Base-by-base conservation (phyloP, 2,113 vertebrate species). In the Pogona vitticeps region DNA sequence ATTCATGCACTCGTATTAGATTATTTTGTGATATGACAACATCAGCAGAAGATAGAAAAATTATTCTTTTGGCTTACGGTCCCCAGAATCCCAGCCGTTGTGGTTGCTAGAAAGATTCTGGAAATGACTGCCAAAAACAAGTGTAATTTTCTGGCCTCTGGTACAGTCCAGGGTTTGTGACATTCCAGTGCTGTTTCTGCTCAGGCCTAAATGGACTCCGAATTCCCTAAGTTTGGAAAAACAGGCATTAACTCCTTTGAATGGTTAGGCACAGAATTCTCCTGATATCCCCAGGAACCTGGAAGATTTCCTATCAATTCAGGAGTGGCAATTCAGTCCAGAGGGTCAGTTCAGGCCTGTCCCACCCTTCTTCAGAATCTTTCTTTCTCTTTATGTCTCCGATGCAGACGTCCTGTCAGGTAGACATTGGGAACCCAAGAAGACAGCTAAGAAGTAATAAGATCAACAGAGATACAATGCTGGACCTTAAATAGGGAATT, bases 1-100 rank as follows among this genome's bases (percentile, higher is more conserved):
- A 38, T 80, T 67, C 91, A 89, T 76, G 33, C 80, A 80, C 90
- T 86, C 82, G 33, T 82, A 76, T 72, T 83, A 85, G 38, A 2
- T 1, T 89, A 90, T 79, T 83, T 56, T 61, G 61, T 36, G 14
- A 40, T 13, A 26, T 21, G 15, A 2, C 67, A 14, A 23, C 42
- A 2, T n/a, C 31, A 52, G 5, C 31, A 52, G 5, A 52, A 52
- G 5, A 52, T 52, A 52, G 46, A 52, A 52, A 52, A 52, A 52
- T 52, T 52, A 52, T 52, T 52, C 46, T 52, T 52, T 52, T 52
- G 46, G 46, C 5, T 52, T 5, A 10, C 46, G 10, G 46, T 52
- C 46, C 46, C 46, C 46, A 52, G 46, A 52, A n/a, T n/a, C n/a
- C n/a, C n/a, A n/a, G n/a, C n/a, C n/a, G n/a, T n/a, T n/a, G n/a